These are phyloP conservation scores for Apotomis turbidana DNA, from an alignment of 2,888 invertebrate genomes.

Conservation along the genomic window DNA sequence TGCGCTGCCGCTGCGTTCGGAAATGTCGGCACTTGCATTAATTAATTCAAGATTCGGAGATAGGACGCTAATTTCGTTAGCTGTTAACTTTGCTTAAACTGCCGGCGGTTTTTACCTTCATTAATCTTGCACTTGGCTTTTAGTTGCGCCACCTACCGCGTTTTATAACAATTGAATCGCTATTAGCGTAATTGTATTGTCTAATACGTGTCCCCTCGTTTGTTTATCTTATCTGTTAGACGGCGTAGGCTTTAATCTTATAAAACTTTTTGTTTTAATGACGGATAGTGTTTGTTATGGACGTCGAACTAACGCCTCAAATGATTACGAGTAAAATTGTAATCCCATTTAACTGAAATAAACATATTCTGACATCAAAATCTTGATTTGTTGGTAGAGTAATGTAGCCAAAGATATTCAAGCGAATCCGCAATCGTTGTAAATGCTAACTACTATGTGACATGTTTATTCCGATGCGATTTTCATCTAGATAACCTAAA, in stretches of 20 bases:
- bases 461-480: no score
- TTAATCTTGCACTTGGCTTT: constrained; percentile 71
- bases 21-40: constrained; percentile 67
- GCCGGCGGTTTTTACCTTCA: constrained; percentile 69
- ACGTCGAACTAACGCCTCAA: neutral
- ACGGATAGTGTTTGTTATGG: neutral
- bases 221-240: constrained; percentile 34
- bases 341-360: neutral
- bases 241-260: neutral
- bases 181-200: constrained; percentile 39
- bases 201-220: constrained; percentile 30
- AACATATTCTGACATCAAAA: no score
- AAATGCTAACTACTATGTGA: no score
- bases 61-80: constrained; percentile 80
- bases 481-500: neutral
- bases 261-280: constrained; percentile 7
- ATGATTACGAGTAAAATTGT: neutral
- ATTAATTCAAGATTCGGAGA: constrained; percentile 83
- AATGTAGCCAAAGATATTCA: no score
- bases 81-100: constrained; percentile 76
- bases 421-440: no score
- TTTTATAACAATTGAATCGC: constrained; percentile 34
- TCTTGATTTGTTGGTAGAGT: no score
- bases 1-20: constrained; percentile 59
- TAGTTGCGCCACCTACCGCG: constrained; percentile 66